Evolutionary conservation across 2,113 vertebrate species (phyloP), one percentile per base, ranked within the genome.

Genomic region (Mustelus asterias): DNA sequence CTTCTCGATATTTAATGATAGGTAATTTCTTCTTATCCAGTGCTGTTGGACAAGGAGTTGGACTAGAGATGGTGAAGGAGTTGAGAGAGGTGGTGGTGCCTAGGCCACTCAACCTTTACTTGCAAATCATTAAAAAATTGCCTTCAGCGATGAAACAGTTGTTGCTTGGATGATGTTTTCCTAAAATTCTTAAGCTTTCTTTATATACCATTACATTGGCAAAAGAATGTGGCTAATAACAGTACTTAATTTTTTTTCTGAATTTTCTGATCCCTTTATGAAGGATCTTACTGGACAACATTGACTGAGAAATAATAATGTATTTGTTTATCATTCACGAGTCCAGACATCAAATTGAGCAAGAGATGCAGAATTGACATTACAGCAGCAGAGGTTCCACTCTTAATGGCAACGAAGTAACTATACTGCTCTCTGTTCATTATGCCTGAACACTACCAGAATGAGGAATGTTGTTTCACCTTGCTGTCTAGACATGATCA

Each of bases 401-500:
- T 41, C 80, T 44, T 16, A 83, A 41, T 83, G n/a, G 80, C 16
- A 41, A 83, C 20, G 37, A 41, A 20, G 37, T 41, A 83, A 83
- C 80, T 20, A 83, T 20, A 83, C 37, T 16, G 16, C 37, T 41
- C 13, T 83, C 80, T 41, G 41, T 41, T 83, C n/a, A 83, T 41
- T 83, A 83, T 83, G 37, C 80, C 16, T 41, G 37, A 83, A 83
- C 80, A 83, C 20, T 83, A 41, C 80, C 70, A 83, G 37, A 83
- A 37, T 41, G 80, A 83, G 37, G 16, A n/a, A 41, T 41, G 37
- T 41, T 83, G 80, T 83, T n/a, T 83, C 80, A 41, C n/a, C 13
- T 83, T 83, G 80, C 37, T 83, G 80, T 83, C 80, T 83, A 83
- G 80, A 44, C 80, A 83, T 83, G 80, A 83, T n/a, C 80, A 37